These are phyloP conservation scores for Dicycla oo DNA, from an alignment of 2,888 invertebrate species.

Conservation along the genomic window DNA sequence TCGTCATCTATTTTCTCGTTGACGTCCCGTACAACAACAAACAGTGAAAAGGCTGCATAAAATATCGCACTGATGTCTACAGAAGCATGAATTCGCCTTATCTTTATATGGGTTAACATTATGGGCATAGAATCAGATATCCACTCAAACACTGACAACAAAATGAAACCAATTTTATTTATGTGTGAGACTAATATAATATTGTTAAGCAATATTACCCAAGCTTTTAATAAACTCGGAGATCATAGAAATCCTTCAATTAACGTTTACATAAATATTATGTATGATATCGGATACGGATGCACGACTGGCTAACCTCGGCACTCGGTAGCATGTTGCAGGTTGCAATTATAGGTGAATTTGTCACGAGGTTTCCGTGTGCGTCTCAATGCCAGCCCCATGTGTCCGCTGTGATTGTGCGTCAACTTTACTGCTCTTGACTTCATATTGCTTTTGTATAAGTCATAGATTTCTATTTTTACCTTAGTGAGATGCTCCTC, in stretches of 20 bases:
- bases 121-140: neutral
- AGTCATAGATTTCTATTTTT: neutral
- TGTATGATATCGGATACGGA: constrained; percentile 68
- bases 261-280: constrained; percentile 62
- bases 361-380: constrained; percentile 66
- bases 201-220: constrained; percentile 14
- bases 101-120: neutral
- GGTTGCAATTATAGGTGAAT: constrained; percentile 63
- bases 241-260: constrained; percentile 61
- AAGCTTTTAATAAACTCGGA: constrained; percentile 16
- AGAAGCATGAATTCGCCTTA: neutral
- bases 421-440: constrained; percentile 7
- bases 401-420: constrained; percentile 12
- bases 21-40: too few relatives aligned
- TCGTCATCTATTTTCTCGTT: too few relatives aligned
- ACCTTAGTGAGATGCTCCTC: neutral
- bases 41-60: too few relatives aligned
- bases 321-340: constrained; percentile 40
- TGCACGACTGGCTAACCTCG: constrained; percentile 61
- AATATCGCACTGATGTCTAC: neutral
- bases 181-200: constrained; percentile 2
- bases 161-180: neutral
- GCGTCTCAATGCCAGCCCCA: constrained; percentile 52
- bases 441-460: neutral
- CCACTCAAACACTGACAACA: neutral